phyloP scores from a whole-genome alignment of 1,140 invertebrate genomes.

The Drosophila burlai region DNA sequence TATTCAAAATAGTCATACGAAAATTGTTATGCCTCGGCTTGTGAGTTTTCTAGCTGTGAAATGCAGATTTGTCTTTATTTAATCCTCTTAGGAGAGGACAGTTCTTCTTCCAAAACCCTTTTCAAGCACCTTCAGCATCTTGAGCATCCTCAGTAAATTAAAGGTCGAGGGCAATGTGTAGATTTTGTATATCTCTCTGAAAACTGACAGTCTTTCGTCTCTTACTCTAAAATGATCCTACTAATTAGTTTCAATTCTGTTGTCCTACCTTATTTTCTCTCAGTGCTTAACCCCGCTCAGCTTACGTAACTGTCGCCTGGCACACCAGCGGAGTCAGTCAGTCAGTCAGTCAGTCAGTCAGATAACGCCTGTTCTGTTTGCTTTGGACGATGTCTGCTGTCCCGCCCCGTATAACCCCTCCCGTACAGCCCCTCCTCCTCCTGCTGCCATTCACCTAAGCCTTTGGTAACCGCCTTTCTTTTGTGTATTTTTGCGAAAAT shows the following conservation, averaged over 20 bases:
- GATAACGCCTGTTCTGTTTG: conserved; percentile 78
- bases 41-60: no score
- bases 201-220: no score
- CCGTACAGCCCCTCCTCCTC: background rate
- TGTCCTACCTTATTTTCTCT: background rate
- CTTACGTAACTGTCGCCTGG: conserved; percentile 64
- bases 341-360: conserved; percentile 38
- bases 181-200: background rate
- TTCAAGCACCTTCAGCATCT: no score
- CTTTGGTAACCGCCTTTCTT: conserved; percentile 7
- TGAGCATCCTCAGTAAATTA: background rate
- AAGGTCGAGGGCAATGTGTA: background rate
- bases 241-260: no score
- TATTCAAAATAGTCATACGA: no score
- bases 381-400: conserved; percentile 49
- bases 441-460: background rate
- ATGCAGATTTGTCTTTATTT: no score
- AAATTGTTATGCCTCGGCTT: no score
- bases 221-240: background rate
- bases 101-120: background rate
- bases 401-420: conserved; percentile 1
- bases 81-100: no score
- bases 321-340: conserved; percentile 26
- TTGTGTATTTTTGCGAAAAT: conserved; percentile 69
- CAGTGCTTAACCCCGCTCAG: conserved; percentile 7